Conservation (phyloP, 2,797 vertebrate species). For the Tapirus indicus region DNA sequence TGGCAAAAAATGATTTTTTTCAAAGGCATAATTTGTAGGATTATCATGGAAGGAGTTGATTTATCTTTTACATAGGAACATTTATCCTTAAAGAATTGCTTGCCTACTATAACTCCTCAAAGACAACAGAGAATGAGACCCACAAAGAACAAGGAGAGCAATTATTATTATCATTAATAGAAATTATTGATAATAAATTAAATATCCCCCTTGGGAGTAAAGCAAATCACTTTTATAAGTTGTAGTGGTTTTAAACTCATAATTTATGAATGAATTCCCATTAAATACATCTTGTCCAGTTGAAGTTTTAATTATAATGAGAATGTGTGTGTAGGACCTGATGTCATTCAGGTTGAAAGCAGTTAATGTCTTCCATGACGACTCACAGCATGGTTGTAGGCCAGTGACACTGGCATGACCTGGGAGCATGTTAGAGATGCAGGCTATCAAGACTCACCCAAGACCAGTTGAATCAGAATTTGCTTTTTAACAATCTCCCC, state of each 20-base stretch:
- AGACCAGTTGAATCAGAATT: not conserved
- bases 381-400: not conserved
- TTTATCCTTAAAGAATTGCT: not conserved
- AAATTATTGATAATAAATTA: constrained; percentile 43
- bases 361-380: not conserved
- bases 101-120: not conserved
- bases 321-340: not conserved
- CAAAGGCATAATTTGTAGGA: not conserved
- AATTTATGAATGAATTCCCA: constrained; percentile 57
- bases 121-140: constrained; percentile 34
- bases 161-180: constrained; percentile 36
- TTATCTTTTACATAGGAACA: constrained; percentile 10
- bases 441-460: not conserved
- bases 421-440: not conserved
- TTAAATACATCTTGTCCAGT: constrained; percentile 28
- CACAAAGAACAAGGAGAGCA: not conserved
- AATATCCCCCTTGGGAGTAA: constrained; percentile 35
- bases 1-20: not conserved
- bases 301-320: constrained; percentile 46
- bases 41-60: not conserved
- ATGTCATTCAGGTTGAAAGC: not conserved
- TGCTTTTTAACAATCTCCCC: not conserved
- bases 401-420: not conserved
- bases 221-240: constrained; percentile 38
- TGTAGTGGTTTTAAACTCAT: constrained; percentile 36